These are phyloP conservation scores for Cheilosia vulpina DNA, from an alignment of 2,888 invertebrate genomes.

Conservation along the genomic window DNA sequence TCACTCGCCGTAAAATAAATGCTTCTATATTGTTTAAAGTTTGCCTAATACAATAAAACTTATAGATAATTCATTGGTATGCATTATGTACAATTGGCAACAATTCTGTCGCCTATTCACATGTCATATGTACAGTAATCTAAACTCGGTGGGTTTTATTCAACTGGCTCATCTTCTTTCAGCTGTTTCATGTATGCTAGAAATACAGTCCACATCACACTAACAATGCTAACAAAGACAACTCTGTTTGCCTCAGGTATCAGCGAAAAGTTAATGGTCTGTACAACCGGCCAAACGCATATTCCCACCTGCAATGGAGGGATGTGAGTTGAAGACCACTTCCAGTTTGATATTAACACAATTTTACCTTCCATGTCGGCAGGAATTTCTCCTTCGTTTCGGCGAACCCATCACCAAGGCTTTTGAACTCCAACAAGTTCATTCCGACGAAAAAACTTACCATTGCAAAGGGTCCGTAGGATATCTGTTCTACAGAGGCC, in stretches of 20 bases:
- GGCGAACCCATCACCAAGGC: constrained; percentile 86
- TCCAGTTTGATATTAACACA: background rate
- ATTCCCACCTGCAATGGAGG: constrained; percentile 83
- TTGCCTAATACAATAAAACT: constrained; percentile 19
- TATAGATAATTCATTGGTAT: constrained; percentile 25
- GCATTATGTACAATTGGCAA: constrained; percentile 21
- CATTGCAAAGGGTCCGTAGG: constrained; percentile 91
- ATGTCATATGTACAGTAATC: background rate
- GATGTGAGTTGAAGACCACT: background rate
- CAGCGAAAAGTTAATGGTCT: constrained; percentile 89
- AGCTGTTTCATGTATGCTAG: constrained; percentile 88
- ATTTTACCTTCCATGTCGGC: constrained; percentile 86
- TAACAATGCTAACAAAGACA: constrained; percentile 88
- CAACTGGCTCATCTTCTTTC: constrained; percentile 10
- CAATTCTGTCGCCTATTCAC: background rate
- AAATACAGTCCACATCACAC: constrained; percentile 90
- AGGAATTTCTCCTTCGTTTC: constrained; percentile 89
- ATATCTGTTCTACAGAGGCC: constrained; percentile 89
- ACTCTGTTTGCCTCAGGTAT: constrained; percentile 90
- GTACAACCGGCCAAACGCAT: constrained; percentile 89
- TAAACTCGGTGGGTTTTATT: constrained; percentile 21
- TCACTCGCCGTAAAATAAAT: constrained; percentile 38
- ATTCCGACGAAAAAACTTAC: constrained; percentile 90
- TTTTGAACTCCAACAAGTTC: constrained; percentile 89
- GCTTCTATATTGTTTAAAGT: constrained; percentile 34